A percentile compares a stretch with the other conserved stretches of the same genome.
Evolutionary conservation across 2,113 vertebrate species (phyloP).

Genomic region (Shinisaurus crocodilurus): DNA sequence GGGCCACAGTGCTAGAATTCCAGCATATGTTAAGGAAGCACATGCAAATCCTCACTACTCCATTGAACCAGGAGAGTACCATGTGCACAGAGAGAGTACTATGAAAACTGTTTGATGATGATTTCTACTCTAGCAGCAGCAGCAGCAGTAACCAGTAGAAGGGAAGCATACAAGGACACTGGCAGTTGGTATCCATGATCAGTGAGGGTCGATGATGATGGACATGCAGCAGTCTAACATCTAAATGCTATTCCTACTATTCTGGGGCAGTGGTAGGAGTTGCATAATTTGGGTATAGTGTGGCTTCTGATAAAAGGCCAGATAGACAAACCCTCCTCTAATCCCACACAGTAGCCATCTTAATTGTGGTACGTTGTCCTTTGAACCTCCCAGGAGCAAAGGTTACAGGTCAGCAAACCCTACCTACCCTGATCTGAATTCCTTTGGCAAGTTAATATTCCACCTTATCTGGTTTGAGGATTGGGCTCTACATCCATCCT

Average conservation of each 20-base stretch:
- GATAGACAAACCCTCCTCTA: not conserved
- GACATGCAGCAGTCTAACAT: not conserved
- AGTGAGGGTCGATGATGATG: not conserved
- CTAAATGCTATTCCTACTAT: not conserved
- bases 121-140: no score
- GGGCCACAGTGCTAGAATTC: no score
- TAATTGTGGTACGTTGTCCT: not conserved
- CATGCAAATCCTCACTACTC: not conserved
- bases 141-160: not conserved
- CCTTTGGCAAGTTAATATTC: no score
- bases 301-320: not conserved
- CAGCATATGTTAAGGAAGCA: not conserved
- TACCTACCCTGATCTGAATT: not conserved
- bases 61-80: not conserved
- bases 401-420: not conserved
- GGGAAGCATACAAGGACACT: not conserved
- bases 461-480: not conserved
- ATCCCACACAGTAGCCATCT: not conserved
- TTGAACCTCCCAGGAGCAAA: not conserved
- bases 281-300: not conserved
- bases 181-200: not conserved
- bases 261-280: not conserved
- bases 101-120: no score
- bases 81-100: no score
- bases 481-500: not conserved